Percentiles rank a stretch among this genome's conserved stretches.
Conservation (phyloP, 23 tunicate species). For the Ciona savignyi region DNA sequence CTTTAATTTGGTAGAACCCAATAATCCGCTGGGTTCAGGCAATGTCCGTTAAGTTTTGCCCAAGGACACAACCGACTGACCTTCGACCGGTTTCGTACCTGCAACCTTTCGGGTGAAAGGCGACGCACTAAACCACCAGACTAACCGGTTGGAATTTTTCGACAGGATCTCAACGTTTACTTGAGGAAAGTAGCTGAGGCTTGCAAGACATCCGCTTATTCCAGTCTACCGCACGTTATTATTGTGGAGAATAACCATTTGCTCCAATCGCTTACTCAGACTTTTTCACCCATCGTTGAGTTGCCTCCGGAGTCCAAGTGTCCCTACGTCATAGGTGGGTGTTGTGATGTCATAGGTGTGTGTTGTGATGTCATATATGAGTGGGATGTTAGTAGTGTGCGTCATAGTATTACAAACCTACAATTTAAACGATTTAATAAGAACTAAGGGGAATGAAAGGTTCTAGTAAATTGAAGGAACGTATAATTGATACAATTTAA, state of each 20-base stretch:
- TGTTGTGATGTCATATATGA: neutral
- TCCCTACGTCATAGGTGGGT: conserved; percentile 66
- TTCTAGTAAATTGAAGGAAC: neutral
- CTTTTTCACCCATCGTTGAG: conserved; percentile 18
- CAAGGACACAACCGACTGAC: neutral
- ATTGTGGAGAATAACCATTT: conserved; percentile 49
- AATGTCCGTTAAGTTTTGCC: too few species aligned
- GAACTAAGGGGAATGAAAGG: too few species aligned
- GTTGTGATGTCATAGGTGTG: neutral
- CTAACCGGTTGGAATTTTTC: too few species aligned
- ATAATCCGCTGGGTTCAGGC: too few species aligned
- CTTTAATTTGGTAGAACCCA: too few species aligned
- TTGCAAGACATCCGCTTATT: conserved; percentile 5
- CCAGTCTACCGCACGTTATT: conserved; percentile 36
- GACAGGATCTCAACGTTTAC: conserved; percentile 39
- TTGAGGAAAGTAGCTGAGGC: conserved; percentile 11
- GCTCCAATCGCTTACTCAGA: conserved; percentile 30
- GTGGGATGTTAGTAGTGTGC: too few species aligned
- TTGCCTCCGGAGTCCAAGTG: conserved; percentile 11
- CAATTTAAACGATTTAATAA: too few species aligned
- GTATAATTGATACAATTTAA: too few species aligned
- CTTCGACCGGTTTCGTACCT: neutral
- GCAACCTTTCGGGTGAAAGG: too few species aligned
- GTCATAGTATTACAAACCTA: too few species aligned
- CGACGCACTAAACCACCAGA: too few species aligned